These are phyloP conservation scores for Etheostoma spectabile DNA, from an alignment of 2,113 vertebrate species.

Conservation along the genomic window DNA sequence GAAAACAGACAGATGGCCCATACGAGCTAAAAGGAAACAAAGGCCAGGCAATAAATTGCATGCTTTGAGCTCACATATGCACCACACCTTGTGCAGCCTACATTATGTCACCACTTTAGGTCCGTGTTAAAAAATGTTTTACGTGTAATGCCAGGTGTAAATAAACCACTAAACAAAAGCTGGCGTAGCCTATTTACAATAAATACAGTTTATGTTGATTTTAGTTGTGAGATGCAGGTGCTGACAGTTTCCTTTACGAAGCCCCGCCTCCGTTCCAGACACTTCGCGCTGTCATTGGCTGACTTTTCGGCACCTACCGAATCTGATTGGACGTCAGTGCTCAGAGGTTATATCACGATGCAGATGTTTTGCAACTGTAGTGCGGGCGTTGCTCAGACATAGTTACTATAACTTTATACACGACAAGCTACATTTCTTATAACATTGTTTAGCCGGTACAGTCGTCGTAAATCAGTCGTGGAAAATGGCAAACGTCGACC, in stretches of 20 bases:
- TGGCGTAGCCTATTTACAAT: background rate
- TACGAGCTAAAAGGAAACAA: conserved; percentile 8
- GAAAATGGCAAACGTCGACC: conserved; percentile 80
- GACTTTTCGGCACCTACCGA: accelerated
- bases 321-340: conserved; percentile 49
- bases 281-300: conserved; percentile 50
- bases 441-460: background rate
- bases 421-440: accelerated
- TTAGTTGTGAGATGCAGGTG: background rate
- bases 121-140: background rate
- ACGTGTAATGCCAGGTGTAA: too few relatives aligned
- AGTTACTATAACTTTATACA: accelerated
- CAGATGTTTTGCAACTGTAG: conserved; percentile 62
- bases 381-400: background rate
- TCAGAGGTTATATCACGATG: conserved; percentile 56
- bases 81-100: conserved; percentile 40
- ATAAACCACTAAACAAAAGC: background rate
- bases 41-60: conserved; percentile 30
- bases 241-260: background rate
- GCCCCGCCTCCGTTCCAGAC: background rate
- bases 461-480: background rate
- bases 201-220: background rate
- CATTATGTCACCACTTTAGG: background rate
- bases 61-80: conserved; percentile 52
- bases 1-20: background rate